Evolutionary conservation across 2,888 invertebrate genomes (phyloP), one percentile per base, ranked within the genome.

Genomic region (Leptopilina myrica): DNA sequence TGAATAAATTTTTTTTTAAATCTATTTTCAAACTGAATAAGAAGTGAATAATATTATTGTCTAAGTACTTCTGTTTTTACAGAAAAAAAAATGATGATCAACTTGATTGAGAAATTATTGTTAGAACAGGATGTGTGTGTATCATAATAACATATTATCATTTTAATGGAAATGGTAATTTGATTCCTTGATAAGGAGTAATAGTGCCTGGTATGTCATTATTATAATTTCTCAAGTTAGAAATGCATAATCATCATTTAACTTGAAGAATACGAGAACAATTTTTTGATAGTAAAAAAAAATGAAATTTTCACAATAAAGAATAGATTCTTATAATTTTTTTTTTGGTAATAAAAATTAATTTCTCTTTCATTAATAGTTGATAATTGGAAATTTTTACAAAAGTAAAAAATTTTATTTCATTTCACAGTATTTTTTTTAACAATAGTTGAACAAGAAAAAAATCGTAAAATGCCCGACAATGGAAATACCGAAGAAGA

Each of bases 401-500:
- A 56, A 56, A 56, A 56, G 4, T 64, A 9, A 20, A 20, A 64
- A 33, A 33, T 33, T 64, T 2, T 73, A n/a, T 8, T 26, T 53
- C n/a, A 26, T 73, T 53, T 20, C 14, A 9, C 8, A 73, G 26
- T 14, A 12, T 12, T 73, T 73, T 73, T 12, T 8, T 69, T 43
- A 6, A 43, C 43, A 1, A 53, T 15, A 53, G 53, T 49, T n/a
- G 15, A 69, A 26, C 8, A 56, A 15, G 1, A 49, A 53, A 53
- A 26, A 15, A 26, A 26, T 5, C 7, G 7, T n/a, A 69, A 69
- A 26, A 73, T 73, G 73, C 56, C 73, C 20, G 56, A 73, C 33
- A 73, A 73, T 73, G 73, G 56, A 73, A 56, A 56, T 33, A 33
- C 3, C n/a, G 56, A 73, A 56, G 73, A 73, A 33, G 9, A 73